Base-by-base conservation (phyloP, 2,797 vertebrate species). In the Anguilla marmorata region DNA sequence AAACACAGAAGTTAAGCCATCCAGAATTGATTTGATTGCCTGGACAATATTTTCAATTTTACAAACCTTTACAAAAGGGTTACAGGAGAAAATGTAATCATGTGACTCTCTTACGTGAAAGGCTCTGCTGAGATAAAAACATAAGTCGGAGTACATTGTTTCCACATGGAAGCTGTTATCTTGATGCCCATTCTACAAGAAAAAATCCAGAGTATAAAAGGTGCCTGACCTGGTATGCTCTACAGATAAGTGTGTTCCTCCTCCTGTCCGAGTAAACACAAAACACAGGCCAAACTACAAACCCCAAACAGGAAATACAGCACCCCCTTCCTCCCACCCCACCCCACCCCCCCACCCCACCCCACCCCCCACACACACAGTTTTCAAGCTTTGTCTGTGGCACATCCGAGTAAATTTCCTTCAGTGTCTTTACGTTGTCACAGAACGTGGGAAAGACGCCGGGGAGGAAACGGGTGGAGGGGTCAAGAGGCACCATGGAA, bases 381-480 rank as follows among this genome's bases (percentile, higher is more conserved):
- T 91, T 89, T 69, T 90, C 87, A 92, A 89, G 92, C 94, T 94
- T 96, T 95, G 94, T 94, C 95, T 92, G 74, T 87, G 87, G 90
- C 94, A 93, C 95, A 96, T 96, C 94, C 91, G 91, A 93, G 93
- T 94, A 94, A 94, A 93, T 95, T 96, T 96, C 96, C 96, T 95
- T 95, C 94, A 93, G 93, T 95, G 94, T 96, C 95, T 93, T 92
- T 91, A 91, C 92, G 92, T 89, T 89, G 89, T 88, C 93, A 89
- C 92, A 94, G 94, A 89, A 89, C 96, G 96, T 97, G 96, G 96
- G 96, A 97, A 97, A 84, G 50, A 84, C 45, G n/a, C 33, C 1
- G 21, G n/a, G 48, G 85, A 72, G 86, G 90, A 89, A 91, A 89
- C 84, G 89, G 88, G 45, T 69, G 74, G 88, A 87, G 85, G 88